A percentile compares a stretch with the other conserved stretches of the same genome.
phyloP scores from a whole-genome alignment of 2,888 invertebrate species.

The Pelosia muscerda region DNA sequence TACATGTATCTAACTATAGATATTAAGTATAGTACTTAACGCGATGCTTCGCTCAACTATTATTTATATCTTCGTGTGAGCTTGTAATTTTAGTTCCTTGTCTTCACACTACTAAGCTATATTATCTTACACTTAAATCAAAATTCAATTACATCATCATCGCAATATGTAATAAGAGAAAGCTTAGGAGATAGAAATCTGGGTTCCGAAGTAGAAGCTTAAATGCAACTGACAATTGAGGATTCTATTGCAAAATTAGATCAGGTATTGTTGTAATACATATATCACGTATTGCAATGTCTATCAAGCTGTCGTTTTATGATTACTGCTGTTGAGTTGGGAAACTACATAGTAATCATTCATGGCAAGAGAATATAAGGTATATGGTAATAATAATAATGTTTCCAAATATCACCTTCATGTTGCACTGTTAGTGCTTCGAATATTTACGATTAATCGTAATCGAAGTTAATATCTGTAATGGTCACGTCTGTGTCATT shows the following conservation, averaged over 20 bases:
- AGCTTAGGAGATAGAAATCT: background rate
- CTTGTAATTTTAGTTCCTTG: conserved; percentile 54
- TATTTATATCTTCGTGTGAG: conserved; percentile 50
- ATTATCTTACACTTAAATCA: conserved; percentile 18
- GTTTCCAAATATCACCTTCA: background rate
- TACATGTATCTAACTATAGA: conserved; percentile 66
- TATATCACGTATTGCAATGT: too few relatives aligned
- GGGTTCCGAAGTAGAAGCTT: background rate
- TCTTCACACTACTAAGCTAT: conserved; percentile 45
- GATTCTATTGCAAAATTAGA: too few relatives aligned
- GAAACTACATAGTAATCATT: background rate
- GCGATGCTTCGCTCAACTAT: conserved; percentile 71
- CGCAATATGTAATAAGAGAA: background rate
- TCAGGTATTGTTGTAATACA: background rate
- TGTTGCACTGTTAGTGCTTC: background rate
- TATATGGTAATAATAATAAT: too few relatives aligned
- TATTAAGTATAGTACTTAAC: conserved; percentile 65
- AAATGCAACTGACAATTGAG: background rate
- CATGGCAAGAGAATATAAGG: background rate
- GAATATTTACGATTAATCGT: background rate
- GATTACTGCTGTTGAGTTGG: background rate
- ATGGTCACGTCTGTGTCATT: background rate
- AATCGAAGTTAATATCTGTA: background rate
- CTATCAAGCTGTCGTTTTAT: too few relatives aligned
- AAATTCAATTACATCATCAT: conserved; percentile 19